Evolutionary conservation across 2,888 invertebrate species (phyloP).

Genomic region (Parasteatoda lunata): DNA sequence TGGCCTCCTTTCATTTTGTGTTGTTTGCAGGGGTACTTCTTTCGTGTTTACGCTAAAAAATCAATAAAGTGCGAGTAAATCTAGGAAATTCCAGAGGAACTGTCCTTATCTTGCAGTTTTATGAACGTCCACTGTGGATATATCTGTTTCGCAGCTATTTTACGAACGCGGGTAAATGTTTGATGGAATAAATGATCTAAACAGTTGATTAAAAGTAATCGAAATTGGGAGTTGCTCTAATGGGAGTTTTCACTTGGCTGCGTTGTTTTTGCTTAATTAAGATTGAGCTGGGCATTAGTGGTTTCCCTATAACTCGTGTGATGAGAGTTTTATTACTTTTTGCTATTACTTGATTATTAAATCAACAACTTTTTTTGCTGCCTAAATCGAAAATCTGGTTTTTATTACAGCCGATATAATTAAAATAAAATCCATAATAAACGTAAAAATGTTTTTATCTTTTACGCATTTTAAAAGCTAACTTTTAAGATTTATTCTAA

Average conservation of each 20-base stretch:
- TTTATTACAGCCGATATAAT: too few relatives aligned
- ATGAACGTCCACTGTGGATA: not conserved
- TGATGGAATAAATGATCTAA: not conserved
- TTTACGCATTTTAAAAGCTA: too few relatives aligned
- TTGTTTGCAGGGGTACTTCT: conserved; percentile 12
- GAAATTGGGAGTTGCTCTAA: not conserved
- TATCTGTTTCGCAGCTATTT: not conserved
- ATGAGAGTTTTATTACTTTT: too few relatives aligned
- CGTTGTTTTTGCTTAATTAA: not conserved
- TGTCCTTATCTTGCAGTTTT: not conserved
- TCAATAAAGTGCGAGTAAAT: conserved; percentile 6
- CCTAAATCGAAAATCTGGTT: too few relatives aligned
- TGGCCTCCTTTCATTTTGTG: conserved; percentile 1
- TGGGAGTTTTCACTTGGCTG: not conserved
- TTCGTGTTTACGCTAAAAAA: not conserved
- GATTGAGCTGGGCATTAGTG: too few relatives aligned
- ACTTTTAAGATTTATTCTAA: too few relatives aligned
- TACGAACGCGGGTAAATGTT: not conserved
- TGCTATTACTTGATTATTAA: too few relatives aligned
- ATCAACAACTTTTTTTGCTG: too few relatives aligned
- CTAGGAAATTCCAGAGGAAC: conserved; percentile 14
- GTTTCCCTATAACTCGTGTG: too few relatives aligned
- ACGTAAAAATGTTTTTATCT: too few relatives aligned
- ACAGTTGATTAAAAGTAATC: not conserved
- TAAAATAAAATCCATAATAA: too few relatives aligned